Evolutionary conservation across 1,140 invertebrate species (phyloP).

Genomic region (Thalassaphorura encarpata): DNA sequence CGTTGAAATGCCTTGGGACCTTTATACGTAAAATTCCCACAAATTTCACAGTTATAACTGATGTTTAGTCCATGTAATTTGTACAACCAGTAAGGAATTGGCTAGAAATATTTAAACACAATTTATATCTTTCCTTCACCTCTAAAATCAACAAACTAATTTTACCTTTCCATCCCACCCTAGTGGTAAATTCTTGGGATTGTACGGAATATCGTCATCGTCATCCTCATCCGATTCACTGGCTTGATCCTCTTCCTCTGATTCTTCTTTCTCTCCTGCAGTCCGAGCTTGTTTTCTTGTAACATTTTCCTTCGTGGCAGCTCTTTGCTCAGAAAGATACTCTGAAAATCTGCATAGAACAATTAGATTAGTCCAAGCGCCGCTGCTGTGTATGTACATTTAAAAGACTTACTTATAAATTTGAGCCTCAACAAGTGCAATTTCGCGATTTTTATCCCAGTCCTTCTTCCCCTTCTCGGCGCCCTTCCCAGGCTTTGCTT

Average conservation of each 20-base stretch:
- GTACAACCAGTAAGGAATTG: constrained; percentile 99
- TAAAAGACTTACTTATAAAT: constrained; percentile 55
- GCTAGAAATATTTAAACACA: constrained; percentile 44
- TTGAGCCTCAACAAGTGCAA: constrained; percentile 77
- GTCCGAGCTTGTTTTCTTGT: constrained; percentile 95
- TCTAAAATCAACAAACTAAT: constrained; percentile 3
- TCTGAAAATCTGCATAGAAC: constrained; percentile 56
- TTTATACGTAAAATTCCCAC: constrained; percentile 98
- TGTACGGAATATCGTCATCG: constrained; percentile 91
- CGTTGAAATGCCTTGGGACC: constrained; percentile 99
- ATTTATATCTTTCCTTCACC: constrained; percentile 4
- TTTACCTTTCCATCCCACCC: constrained; percentile 97
- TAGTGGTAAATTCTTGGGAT: constrained; percentile 97
- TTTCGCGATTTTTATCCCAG: constrained; percentile 55
- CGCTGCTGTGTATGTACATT: not conserved
- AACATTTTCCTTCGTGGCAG: constrained; percentile 93
- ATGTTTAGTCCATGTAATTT: constrained; percentile 98
- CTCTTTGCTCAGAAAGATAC: constrained; percentile 67
- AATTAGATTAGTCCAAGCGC: not conserved
- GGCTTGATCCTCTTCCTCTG: constrained; percentile 79
- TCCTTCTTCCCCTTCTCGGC: constrained; percentile 46
- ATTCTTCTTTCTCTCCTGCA: constrained; percentile 85
- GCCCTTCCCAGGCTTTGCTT: constrained; percentile 54
- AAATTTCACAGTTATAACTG: constrained; percentile 98
- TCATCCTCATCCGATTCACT: constrained; percentile 80